These are phyloP conservation scores for Podiceps cristatus DNA, from an alignment of 2,113 vertebrate species.

Conservation along the genomic window DNA sequence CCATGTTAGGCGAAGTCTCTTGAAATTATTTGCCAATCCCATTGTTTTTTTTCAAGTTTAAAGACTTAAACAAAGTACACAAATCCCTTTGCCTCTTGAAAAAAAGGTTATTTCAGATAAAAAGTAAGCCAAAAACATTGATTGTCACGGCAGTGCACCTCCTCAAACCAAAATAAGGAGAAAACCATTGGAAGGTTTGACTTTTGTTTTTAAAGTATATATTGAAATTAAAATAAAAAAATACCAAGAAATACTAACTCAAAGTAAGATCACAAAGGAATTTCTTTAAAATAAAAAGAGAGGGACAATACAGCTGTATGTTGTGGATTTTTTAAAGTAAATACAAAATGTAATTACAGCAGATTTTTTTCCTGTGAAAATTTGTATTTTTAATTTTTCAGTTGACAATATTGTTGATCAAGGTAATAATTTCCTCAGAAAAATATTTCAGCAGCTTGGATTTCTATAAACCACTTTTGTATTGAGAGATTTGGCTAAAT, in stretches of 20 bases:
- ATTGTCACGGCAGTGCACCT: neutral
- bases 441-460: neutral
- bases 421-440: neutral
- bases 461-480: neutral
- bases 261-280: neutral
- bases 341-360: neutral
- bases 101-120: neutral
- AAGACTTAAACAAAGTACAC: neutral
- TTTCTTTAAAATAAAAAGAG: neutral
- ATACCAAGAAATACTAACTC: neutral
- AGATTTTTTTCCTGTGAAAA: neutral
- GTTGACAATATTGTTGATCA: fast-evolving
- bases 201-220: neutral
- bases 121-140: neutral
- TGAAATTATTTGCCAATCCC: neutral
- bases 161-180: neutral
- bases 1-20: neutral
- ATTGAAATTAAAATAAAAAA: neutral
- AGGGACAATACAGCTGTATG: neutral
- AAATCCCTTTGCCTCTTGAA: neutral
- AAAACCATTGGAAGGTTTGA: fast-evolving
- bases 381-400: neutral
- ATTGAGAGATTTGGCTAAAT: neutral
- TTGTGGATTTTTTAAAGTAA: neutral
- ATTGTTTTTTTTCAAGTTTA: neutral